Conservation (phyloP, 2,888 invertebrate species). For the Leptogaster cylindrica region DNA sequence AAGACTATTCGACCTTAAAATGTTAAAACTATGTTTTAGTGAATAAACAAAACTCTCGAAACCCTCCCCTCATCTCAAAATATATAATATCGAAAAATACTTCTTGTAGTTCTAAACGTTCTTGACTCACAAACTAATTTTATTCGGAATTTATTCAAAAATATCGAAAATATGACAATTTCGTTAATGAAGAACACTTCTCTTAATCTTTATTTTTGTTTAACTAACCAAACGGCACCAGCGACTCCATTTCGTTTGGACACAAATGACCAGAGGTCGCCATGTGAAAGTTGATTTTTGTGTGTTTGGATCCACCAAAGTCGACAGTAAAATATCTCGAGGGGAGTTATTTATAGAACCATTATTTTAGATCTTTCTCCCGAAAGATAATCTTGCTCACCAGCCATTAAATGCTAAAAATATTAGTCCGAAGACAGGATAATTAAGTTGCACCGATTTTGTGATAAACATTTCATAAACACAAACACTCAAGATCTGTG, state of each 20-base stretch:
- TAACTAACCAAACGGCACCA: slow-evolving; percentile 1
- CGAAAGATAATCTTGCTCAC: background rate
- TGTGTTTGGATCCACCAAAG: background rate
- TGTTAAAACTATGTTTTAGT: no score
- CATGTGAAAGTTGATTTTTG: slow-evolving; percentile 28
- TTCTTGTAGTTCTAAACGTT: no score
- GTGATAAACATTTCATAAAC: background rate
- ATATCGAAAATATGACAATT: background rate
- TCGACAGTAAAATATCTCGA: slow-evolving; percentile 12
- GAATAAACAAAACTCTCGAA: no score
- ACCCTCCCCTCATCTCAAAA: no score
- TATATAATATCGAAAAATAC: no score
- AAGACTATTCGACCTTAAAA: no score
- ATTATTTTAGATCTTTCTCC: slow-evolving; percentile 22
- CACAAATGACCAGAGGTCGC: slow-evolving; percentile 11
- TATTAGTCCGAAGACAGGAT: slow-evolving; percentile 8
- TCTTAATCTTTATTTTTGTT: slow-evolving; percentile 1
- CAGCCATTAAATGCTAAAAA: slow-evolving; percentile 16
- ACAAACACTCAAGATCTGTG: background rate
- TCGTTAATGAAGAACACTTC: background rate
- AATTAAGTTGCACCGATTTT: background rate
- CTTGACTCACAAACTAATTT: no score
- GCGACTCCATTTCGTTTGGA: background rate
- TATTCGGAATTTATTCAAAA: no score
- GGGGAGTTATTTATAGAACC: slow-evolving; percentile 22